Base-by-base conservation (phyloP, 1,140 invertebrate genomes). In the Scaptodrosophila lebanonensis region DNA sequence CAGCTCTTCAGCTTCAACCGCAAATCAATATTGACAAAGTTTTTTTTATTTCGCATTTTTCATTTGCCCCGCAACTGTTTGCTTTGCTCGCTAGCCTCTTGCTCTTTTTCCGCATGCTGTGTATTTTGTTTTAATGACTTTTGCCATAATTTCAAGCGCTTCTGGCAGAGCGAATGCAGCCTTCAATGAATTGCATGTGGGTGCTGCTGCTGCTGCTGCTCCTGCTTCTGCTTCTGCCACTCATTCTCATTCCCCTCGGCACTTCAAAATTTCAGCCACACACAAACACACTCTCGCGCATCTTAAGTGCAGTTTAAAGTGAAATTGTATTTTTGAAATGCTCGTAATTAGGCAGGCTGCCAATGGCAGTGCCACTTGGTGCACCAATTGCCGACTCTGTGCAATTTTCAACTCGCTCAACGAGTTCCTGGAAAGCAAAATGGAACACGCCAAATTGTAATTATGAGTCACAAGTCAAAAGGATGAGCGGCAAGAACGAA, bases 301-400 rank as follows among this genome's bases (percentile, higher is more conserved):
- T 72, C 69, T 82, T 73, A 75, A 79, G 73, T 79, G 73, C 69
- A 79, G 75, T 79, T 79, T 75, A 82, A 79, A 79, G 69, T 79
- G 82, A 79, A 79, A 79, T 79, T 82, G 75, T 75, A 79, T 79
- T 79, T 79, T 60, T 64, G 75, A 82, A 82, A 79, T 79, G 76
- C 66, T 79, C 69, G 75, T 76, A 79, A 79, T 79, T 82, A 79
- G 75, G 75, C 75, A 79, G 69, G 59, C 69, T 79, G 75, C 75
- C 72, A 68, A 73, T 77, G 64, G 72, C 72, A 77, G 60, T 77
- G 73, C n/a, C n/a, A n/a, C n/a, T n/a, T n/a, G n/a, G n/a, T n/a
- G n/a, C n/a, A n/a, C n/a, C n/a, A n/a, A n/a, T n/a, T n/a, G n/a
- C n/a, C n/a, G n/a, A n/a, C n/a, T n/a, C n/a, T n/a, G n/a, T n/a